A percentile compares a stretch with the other conserved stretches of the same genome.
phyloP scores from a whole-genome alignment of 30 jellyfish, hydroid and myxozoan species.

The Hydra vulgaris region DNA sequence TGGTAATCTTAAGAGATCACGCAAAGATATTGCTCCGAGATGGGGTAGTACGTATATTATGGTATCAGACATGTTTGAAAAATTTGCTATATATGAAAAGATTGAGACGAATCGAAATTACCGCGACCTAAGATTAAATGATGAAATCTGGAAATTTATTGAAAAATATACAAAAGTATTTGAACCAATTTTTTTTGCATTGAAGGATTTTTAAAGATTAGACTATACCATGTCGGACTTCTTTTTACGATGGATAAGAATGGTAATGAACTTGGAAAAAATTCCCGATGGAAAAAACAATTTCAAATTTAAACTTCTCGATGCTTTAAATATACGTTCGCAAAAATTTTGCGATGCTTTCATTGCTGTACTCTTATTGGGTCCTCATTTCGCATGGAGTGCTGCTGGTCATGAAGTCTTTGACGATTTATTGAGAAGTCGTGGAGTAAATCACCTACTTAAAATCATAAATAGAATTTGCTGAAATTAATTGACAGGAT shows the following conservation, averaged over 20 bases:
- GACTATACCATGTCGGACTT: background rate
- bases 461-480: too few relatives aligned
- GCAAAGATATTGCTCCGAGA: background rate
- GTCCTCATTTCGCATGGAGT: background rate
- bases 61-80: background rate
- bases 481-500: too few relatives aligned
- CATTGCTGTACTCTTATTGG: background rate
- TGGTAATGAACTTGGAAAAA: background rate
- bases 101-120: background rate
- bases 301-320: background rate
- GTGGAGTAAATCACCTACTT: too few relatives aligned
- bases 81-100: background rate
- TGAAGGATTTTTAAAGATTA: background rate
- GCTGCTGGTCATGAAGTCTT: background rate
- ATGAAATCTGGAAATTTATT: background rate
- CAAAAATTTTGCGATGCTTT: background rate
- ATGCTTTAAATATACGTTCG: background rate
- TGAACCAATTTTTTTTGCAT: background rate
- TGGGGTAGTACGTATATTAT: background rate
- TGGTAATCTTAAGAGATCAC: too few relatives aligned
- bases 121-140: background rate
- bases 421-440: too few relatives aligned
- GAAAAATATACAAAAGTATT: background rate
- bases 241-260: background rate
- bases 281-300: background rate